These are phyloP conservation scores for Hydrocynus forskahlii DNA, from an alignment of 2,797 vertebrate species.

Conservation along the genomic window DNA sequence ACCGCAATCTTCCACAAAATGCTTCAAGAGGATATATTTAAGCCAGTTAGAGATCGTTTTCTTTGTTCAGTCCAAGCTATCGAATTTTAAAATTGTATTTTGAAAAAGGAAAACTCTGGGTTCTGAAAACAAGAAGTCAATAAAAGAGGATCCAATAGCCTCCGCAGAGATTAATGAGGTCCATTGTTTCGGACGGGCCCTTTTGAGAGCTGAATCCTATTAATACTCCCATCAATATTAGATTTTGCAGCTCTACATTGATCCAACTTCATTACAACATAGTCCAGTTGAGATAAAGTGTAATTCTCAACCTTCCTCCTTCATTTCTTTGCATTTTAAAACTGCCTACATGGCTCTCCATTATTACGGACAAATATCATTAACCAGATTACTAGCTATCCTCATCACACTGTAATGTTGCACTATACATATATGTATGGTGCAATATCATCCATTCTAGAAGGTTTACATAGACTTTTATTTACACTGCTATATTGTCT, in stretches of 20 bases:
- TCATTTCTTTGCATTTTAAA: slow-evolving; percentile 25
- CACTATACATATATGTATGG: no score
- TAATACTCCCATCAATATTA: slow-evolving; percentile 10
- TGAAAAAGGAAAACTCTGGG: neutral
- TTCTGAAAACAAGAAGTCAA: neutral
- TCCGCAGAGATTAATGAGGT: slow-evolving; percentile 17
- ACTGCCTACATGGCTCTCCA: slow-evolving; percentile 16
- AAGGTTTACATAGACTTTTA: no score
- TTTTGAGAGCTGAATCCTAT: slow-evolving; percentile 17
- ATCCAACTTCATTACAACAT: neutral
- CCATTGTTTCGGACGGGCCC: slow-evolving; percentile 27
- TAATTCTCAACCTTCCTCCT: neutral
- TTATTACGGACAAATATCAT: no score
- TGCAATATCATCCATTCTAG: no score
- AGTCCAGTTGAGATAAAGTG: neutral
- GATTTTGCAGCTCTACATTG: slow-evolving; percentile 16
- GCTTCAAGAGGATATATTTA: slow-evolving; percentile 15
- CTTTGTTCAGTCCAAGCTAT: neutral
- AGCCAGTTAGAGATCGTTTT: neutral
- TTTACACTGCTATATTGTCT: no score
- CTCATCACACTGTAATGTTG: no score
- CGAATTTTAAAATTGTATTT: slow-evolving; percentile 1
- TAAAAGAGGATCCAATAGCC: slow-evolving; percentile 1
- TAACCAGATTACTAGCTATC: no score
- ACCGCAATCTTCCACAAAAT: neutral